Evolutionary conservation across 2,113 vertebrate genomes (phyloP).

Genomic region (Zosterops lateralis): DNA sequence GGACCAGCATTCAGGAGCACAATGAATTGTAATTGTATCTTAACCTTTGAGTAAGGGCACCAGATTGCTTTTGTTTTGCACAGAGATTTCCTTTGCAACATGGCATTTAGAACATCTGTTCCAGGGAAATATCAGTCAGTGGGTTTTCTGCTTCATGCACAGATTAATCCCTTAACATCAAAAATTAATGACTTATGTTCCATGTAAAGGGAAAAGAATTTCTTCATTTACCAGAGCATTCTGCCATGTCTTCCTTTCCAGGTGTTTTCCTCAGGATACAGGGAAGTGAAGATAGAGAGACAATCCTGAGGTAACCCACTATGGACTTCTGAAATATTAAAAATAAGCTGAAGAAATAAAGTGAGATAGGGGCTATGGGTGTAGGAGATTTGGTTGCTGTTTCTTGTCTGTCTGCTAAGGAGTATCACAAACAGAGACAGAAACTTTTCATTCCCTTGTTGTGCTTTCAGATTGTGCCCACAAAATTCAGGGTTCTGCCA

Average conservation of each 20-base stretch:
- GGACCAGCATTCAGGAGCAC: background rate
- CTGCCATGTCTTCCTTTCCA: background rate
- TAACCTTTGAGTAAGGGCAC: background rate
- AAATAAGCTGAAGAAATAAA: background rate
- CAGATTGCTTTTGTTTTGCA: background rate
- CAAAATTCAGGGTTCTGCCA: background rate
- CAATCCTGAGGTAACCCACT: background rate
- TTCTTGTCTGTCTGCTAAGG: background rate
- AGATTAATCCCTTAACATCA: conserved; percentile 9
- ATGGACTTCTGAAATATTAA: background rate
- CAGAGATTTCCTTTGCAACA: background rate
- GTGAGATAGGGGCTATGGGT: background rate
- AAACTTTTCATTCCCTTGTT: background rate
- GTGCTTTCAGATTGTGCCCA: background rate
- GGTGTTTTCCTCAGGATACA: background rate
- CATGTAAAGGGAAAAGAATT: background rate
- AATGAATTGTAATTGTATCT: background rate
- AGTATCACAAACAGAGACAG: background rate
- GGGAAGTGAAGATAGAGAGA: background rate
- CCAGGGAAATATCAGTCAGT: conserved; percentile 4
- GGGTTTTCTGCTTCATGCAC: background rate
- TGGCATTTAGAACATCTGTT: conserved; percentile 28
- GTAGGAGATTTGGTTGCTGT: background rate
- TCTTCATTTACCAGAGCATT: background rate
- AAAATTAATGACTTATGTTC: conserved; percentile 13